Conservation (phyloP, 2,113 vertebrate genomes). For the Heterocephalus glaber region DNA sequence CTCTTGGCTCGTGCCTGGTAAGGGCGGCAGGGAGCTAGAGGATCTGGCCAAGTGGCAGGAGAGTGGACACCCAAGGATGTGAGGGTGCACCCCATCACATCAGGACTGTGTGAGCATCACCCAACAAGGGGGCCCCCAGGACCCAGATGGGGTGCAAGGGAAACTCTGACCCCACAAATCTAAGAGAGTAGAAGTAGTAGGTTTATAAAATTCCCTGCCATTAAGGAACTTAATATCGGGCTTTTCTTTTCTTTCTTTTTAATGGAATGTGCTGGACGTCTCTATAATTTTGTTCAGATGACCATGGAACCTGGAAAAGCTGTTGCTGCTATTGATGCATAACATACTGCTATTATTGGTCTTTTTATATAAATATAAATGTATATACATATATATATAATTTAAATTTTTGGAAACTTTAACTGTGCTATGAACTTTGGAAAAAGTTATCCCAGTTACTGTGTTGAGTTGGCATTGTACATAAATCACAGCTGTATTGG, state of each 20-base stretch:
- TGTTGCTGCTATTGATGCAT: background rate
- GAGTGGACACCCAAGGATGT: accelerated
- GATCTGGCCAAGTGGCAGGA: too few species aligned
- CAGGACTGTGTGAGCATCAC: accelerated
- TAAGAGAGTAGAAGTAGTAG: background rate
- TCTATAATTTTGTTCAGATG: background rate
- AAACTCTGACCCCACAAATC: background rate
- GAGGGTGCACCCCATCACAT: accelerated
- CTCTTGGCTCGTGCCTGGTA: background rate
- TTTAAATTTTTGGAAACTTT: background rate
- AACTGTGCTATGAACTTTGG: background rate
- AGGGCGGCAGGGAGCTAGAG: too few species aligned
- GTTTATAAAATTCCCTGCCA: background rate
- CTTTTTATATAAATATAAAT: background rate
- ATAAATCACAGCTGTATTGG: background rate
- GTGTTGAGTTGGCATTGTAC: background rate
- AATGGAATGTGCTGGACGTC: background rate
- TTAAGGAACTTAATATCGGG: background rate
- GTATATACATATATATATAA: background rate
- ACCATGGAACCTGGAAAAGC: background rate
- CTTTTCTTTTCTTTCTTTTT: background rate
- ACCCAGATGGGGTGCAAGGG: accelerated
- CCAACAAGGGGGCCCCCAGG: too few species aligned
- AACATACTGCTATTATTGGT: background rate
- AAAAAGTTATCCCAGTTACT: background rate